phyloP scores from a whole-genome alignment of 2,888 invertebrate species.

The Hemistola chrysoprasaria region DNA sequence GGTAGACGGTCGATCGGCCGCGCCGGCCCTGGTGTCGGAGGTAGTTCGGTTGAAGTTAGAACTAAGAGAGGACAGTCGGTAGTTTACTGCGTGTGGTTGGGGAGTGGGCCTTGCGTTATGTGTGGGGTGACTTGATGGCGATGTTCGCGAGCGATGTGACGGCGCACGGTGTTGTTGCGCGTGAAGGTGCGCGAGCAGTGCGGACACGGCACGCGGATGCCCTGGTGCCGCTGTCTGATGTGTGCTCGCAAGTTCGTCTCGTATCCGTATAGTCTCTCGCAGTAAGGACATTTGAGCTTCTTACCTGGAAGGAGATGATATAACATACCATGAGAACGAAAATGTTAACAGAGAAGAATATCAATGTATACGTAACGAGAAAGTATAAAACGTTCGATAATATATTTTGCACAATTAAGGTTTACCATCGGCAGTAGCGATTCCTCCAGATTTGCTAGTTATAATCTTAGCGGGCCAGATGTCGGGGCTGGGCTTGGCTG shows the following conservation, averaged over 20 bases:
- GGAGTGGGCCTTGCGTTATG: slow-evolving; percentile 82
- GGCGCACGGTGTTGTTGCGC: slow-evolving; percentile 94
- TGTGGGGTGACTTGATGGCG: slow-evolving; percentile 88
- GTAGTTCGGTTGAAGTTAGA: slow-evolving; percentile 66
- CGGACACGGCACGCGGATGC: slow-evolving; percentile 95
- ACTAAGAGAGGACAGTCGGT: slow-evolving; percentile 30
- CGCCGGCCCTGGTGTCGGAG: slow-evolving; percentile 57
- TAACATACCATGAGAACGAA: too few species aligned
- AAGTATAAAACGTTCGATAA: too few species aligned
- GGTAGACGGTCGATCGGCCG: slow-evolving; percentile 38
- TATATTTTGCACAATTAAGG: too few species aligned
- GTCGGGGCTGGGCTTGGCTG: slow-evolving; percentile 82
- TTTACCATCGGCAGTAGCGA: slow-evolving; percentile 93
- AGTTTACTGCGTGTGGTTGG: slow-evolving; percentile 84
- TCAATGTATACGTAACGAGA: not conserved
- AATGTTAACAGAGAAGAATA: too few species aligned
- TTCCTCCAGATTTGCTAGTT: slow-evolving; percentile 89
- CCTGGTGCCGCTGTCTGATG: slow-evolving; percentile 95
- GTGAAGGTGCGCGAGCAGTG: slow-evolving; percentile 95
- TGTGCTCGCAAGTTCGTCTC: slow-evolving; percentile 96
- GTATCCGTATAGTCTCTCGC: slow-evolving; percentile 95
- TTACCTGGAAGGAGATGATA: slow-evolving; percentile 84
- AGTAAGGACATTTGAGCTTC: slow-evolving; percentile 95
- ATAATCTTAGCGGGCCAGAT: slow-evolving; percentile 84
- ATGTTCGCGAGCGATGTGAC: slow-evolving; percentile 95